Evolutionary conservation across 2,888 invertebrate species (phyloP).

Genomic region (Neoascia interrupta): DNA sequence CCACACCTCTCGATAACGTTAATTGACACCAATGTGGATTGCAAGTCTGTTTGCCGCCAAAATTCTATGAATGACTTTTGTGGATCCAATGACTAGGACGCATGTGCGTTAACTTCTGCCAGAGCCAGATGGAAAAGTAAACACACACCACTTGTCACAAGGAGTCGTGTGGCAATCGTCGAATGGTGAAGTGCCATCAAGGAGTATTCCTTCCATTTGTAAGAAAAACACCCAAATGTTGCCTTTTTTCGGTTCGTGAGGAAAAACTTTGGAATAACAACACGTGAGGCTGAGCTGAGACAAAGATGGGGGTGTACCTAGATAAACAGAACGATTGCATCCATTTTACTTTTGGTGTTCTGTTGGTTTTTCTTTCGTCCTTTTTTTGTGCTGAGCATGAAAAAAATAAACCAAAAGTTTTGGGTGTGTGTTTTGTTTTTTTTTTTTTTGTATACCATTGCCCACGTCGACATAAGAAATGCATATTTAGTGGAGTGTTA

Average conservation of each 20-base stretch:
- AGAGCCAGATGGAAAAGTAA: conserved; percentile 39
- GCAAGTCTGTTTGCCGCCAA: conserved; percentile 26
- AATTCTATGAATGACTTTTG: conserved; percentile 38
- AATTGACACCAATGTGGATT: conserved; percentile 49
- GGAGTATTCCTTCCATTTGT: conserved; percentile 60
- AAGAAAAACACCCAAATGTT: conserved; percentile 64
- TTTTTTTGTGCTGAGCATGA: neutral
- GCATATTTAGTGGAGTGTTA: conserved; percentile 80
- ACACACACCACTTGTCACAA: conserved; percentile 47
- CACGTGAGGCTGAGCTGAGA: conserved; percentile 28
- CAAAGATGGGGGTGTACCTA: conserved; percentile 34
- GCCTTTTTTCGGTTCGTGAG: conserved; percentile 33
- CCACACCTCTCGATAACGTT: conserved; percentile 24
- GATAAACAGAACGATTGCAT: conserved; percentile 66
- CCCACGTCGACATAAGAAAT: conserved; percentile 74
- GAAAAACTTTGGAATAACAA: conserved; percentile 58
- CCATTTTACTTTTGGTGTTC: conserved; percentile 64
- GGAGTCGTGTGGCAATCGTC: conserved; percentile 64
- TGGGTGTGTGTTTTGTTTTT: conserved; percentile 36
- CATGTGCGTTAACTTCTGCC: conserved; percentile 33
- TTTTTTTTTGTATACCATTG: neutral
- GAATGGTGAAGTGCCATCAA: conserved; percentile 60
- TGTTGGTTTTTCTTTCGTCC: conserved; percentile 58
- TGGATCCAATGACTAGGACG: conserved; percentile 25
- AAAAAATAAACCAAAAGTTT: conserved; percentile 30